Conservation (phyloP, 37 sponge, comb jelly and placozoan genomes). For the Halisarca cf. caerulea region DNA sequence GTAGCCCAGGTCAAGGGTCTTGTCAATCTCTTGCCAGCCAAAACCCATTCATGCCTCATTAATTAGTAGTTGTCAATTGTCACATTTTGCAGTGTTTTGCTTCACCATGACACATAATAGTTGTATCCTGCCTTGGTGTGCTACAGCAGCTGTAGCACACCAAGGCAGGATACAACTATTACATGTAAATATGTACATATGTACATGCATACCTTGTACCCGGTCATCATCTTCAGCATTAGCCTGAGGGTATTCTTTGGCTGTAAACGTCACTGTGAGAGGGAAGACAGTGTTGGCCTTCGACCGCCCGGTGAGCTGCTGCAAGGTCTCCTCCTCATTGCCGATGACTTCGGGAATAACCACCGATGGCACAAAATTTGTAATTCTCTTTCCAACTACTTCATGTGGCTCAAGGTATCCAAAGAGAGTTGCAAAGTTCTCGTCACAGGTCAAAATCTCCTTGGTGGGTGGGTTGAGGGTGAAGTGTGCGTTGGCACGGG, state of each 20-base stretch:
- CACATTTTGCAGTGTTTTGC: no score
- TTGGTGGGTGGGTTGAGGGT: conserved; percentile 40
- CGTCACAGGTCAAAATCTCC: conserved; percentile 56
- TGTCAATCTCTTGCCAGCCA: no score
- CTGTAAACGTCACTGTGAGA: conserved; percentile 65
- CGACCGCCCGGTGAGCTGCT: conserved; percentile 67
- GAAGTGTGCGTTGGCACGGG: conserved; percentile 59
- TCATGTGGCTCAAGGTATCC: conserved; percentile 52
- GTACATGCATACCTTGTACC: not conserved
- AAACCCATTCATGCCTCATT: no score
- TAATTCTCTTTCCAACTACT: conserved; percentile 46
- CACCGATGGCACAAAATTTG: conserved; percentile 76
- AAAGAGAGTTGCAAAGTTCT: conserved; percentile 72
- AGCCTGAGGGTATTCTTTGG: no score
- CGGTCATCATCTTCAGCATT: no score
- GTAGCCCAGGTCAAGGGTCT: no score
- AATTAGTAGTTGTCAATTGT: no score
- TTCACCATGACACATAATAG: no score
- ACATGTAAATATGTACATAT: not conserved
- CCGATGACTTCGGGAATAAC: conserved; percentile 36
- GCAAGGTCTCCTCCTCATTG: not conserved
- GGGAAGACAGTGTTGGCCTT: conserved; percentile 70
- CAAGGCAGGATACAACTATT: no score
- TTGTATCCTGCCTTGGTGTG: no score
- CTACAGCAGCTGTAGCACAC: no score